A percentile compares a stretch with the other conserved stretches of the same genome.
These are phyloP conservation scores for Manis javanica DNA, from an alignment of 2,797 vertebrate genomes.

Conservation along the genomic window DNA sequence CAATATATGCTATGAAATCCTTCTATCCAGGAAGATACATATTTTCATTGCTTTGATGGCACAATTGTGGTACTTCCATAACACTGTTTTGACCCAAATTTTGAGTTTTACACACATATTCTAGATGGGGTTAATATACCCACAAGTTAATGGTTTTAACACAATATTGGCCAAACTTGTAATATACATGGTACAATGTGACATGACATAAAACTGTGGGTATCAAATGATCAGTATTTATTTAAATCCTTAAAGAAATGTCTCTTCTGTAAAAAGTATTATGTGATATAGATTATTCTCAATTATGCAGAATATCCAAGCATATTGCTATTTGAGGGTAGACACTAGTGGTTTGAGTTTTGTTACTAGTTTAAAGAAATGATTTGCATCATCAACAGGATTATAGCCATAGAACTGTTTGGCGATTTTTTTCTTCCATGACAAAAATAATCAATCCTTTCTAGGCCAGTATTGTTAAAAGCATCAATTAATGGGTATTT, in stretches of 20 bases:
- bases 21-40: not conserved
- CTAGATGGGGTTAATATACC: not conserved
- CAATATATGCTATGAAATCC: not conserved
- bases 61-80: not conserved
- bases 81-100: not conserved
- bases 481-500: not conserved
- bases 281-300: not conserved
- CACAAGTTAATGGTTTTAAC: not conserved
- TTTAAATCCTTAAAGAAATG: not conserved
- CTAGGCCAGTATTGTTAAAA: not conserved
- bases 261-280: not conserved
- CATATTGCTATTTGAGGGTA: not conserved
- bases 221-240: not conserved
- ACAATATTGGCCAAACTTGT: not conserved
- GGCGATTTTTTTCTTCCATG: not conserved
- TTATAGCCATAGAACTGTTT: not conserved
- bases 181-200: not conserved
- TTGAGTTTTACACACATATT: not conserved
- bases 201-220: not conserved
- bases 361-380: not conserved
- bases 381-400: not conserved
- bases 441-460: not conserved
- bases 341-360: not conserved
- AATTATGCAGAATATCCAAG: not conserved
- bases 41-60: not conserved